Evolutionary conservation across 64 coral and sea anemone species (phyloP), one percentile per base, ranked within the genome.

Genomic region (Porites australiensis): DNA sequence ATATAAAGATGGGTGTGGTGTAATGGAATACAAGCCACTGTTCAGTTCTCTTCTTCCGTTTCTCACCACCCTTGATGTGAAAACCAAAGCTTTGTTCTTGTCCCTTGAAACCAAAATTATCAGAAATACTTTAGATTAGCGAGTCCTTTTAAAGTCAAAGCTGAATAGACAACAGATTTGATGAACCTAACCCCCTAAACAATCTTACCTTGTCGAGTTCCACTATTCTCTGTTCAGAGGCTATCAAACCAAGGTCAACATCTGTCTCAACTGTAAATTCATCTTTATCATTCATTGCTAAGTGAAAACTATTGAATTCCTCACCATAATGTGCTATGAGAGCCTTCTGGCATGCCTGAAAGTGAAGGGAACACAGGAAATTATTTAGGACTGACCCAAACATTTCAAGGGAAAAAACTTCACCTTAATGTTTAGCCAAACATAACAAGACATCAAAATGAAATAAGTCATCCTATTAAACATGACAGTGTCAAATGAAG

Each of bases 61-160:
- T 98, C 49, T 94, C 60, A 19, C 95, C 95, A 14, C 95, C 95
- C 46, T 91, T 98, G 68, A 98, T 91, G 58, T 87, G 93, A 72
- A 98, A 98, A 20, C 95, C 95, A 87, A 98, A 98, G 23, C 67
- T 74, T 64, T 83, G 92, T 51, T 68, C 64, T 57, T 57, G 44
- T 43, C 75, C 82, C 94, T 37, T 50, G 19, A 27, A 76, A 51
- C 45, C 27, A 76, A 80, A 20, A 37, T 37, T 37, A 37, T 37
- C 0, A 37, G 27, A 37, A 37, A 76, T 4, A 21, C 65, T 69
- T 69, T n/a, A 69, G 65, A 18, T 69, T 19, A 21, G 19, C 16
- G 21, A 57, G 54, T 57, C 5, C 7, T 9, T 9, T 57, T 3
- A 7, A 5, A 57, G 54, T 57, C 12, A 7, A 57, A 9, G 12